phyloP scores from a whole-genome alignment of 1,140 invertebrate species.

The Zophobas morio region DNA sequence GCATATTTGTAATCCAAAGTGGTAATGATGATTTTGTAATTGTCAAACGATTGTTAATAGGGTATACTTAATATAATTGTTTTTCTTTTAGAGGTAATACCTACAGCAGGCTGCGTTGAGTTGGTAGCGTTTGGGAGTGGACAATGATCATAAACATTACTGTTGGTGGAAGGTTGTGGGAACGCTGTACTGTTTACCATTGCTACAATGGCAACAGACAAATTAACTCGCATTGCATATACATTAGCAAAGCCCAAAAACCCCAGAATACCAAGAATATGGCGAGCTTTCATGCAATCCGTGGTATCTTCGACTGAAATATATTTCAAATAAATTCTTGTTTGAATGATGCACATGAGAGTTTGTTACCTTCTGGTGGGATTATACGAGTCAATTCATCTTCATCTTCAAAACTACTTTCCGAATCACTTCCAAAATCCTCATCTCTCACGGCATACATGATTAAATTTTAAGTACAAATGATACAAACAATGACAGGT shows the following conservation, averaged over 20 bases:
- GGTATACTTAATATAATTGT: too few species aligned
- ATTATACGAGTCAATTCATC: slow-evolving; percentile 65
- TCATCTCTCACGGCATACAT: slow-evolving; percentile 42
- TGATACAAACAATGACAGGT: not conserved
- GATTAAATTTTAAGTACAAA: not conserved
- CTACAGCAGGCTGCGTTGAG: slow-evolving; percentile 72
- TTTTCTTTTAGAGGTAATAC: slow-evolving; percentile 49
- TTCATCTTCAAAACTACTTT: slow-evolving; percentile 64
- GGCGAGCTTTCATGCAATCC: slow-evolving; percentile 80
- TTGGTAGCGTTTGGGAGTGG: slow-evolving; percentile 69
- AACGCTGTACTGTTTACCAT: slow-evolving; percentile 89
- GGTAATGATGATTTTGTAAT: too few species aligned
- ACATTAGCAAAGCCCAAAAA: slow-evolving; percentile 87
- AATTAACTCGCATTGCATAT: slow-evolving; percentile 92
- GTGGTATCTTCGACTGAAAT: slow-evolving; percentile 73
- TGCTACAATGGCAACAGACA: slow-evolving; percentile 94
- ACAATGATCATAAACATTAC: slow-evolving; percentile 75
- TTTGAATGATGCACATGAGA: slow-evolving; percentile 2
- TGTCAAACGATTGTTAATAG: too few species aligned
- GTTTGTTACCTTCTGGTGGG: slow-evolving; percentile 63
- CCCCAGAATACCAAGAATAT: slow-evolving; percentile 84
- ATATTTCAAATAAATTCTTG: not conserved
- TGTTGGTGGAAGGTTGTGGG: slow-evolving; percentile 70
- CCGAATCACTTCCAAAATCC: slow-evolving; percentile 60
- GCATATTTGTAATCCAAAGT: too few species aligned